These are phyloP conservation scores for Sialis lutaria DNA, from an alignment of 2,888 invertebrate genomes.

Conservation along the genomic window DNA sequence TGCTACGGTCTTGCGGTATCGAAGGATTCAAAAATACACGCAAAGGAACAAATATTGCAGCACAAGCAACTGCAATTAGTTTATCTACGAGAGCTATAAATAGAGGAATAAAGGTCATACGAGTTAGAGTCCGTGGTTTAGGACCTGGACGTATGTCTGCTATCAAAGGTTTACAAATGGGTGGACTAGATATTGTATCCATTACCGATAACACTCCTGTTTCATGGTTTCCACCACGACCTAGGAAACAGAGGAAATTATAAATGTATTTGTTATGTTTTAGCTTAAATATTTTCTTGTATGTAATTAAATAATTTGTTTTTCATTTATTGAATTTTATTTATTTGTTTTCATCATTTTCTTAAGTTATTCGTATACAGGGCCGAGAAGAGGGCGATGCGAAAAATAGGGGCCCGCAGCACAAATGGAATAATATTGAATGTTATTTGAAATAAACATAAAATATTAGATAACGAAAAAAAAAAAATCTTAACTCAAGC, in stretches of 20 bases:
- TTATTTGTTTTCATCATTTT: too few species aligned
- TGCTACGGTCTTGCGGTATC: conserved; percentile 62
- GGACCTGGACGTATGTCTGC: conserved; percentile 85
- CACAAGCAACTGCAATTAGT: conserved; percentile 79
- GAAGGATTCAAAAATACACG: conserved; percentile 91
- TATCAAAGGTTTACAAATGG: conserved; percentile 85
- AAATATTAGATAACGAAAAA: too few species aligned
- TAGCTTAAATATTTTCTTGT: too few species aligned
- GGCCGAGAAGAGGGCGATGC: too few species aligned
- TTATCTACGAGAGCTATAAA: conserved; percentile 52
- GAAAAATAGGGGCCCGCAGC: too few species aligned
- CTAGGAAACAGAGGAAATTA: conserved; percentile 69
- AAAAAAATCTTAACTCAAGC: too few species aligned
- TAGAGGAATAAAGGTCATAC: conserved; percentile 53
- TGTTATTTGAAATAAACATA: too few species aligned
- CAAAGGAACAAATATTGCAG: conserved; percentile 93
- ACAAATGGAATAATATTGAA: too few species aligned
- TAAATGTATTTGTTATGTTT: conserved; percentile 26
- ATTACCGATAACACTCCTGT: conserved; percentile 83
- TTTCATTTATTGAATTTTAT: too few species aligned
- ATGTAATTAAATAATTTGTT: too few species aligned
- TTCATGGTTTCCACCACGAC: conserved; percentile 64
- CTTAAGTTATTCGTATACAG: too few species aligned
- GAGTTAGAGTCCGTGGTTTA: conserved; percentile 64
- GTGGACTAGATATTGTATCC: conserved; percentile 76